Conservation (phyloP, 2,888 invertebrate species). For the Villa cingulata region DNA sequence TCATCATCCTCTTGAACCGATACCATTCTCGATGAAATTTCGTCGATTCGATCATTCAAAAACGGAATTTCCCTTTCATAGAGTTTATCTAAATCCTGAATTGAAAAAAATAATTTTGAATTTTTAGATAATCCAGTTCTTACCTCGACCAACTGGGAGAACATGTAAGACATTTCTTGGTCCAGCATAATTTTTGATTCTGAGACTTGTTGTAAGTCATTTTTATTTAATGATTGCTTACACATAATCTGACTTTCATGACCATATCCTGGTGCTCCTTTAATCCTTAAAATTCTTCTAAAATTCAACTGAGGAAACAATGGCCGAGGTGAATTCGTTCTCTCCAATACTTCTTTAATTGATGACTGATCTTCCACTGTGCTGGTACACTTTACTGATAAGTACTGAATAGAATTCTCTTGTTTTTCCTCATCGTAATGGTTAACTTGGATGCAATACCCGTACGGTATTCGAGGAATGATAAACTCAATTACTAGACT, state of each 20-base stretch:
- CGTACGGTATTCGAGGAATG: slow-evolving; percentile 32
- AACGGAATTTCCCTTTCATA: slow-evolving; percentile 20
- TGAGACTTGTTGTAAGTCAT: background rate
- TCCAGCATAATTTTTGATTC: too few species aligned
- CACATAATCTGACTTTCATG: background rate
- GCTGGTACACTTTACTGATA: too few species aligned
- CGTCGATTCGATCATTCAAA: slow-evolving; percentile 23
- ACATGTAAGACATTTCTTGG: slow-evolving; percentile 21
- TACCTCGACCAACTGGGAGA: slow-evolving; percentile 28
- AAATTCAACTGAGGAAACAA: slow-evolving; percentile 26
- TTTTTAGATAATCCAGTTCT: background rate
- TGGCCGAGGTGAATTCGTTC: slow-evolving; percentile 27
- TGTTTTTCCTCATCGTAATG: slow-evolving; percentile 3
- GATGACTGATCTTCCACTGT: too few species aligned
- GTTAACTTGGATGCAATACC: slow-evolving; percentile 27
- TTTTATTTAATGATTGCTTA: slow-evolving; percentile 4
- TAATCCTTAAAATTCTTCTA: slow-evolving; percentile 27
- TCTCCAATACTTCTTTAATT: slow-evolving; percentile 24
- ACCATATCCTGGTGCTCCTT: slow-evolving; percentile 3
- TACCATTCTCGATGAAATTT: slow-evolving; percentile 14
- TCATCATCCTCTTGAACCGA: slow-evolving; percentile 3
- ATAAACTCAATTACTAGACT: slow-evolving; percentile 30
- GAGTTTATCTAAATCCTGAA: slow-evolving; percentile 9
- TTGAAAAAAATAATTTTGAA: background rate
- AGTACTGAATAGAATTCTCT: background rate